phyloP scores from a whole-genome alignment of 2,113 vertebrate genomes.

The Alouatta palliata region DNA sequence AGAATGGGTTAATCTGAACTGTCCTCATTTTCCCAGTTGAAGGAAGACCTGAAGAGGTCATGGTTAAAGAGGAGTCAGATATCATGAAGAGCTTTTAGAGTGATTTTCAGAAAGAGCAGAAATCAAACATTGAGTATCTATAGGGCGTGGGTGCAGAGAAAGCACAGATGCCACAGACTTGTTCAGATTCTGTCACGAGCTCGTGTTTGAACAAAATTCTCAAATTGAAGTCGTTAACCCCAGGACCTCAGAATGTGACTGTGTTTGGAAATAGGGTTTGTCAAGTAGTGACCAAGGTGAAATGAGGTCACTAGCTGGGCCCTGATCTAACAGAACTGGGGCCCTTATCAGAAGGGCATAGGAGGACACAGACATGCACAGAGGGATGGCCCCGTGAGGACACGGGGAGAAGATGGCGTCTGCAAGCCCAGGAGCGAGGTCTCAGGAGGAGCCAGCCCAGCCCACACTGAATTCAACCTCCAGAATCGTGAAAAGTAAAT shows the following conservation, averaged over 20 bases:
- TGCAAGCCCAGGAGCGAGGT: rapidly evolving
- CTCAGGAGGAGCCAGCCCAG: neutral
- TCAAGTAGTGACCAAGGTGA: neutral
- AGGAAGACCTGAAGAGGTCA: neutral
- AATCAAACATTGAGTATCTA: neutral
- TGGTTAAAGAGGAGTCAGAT: neutral
- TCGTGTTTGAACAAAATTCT: rapidly evolving
- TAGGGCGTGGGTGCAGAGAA: rapidly evolving
- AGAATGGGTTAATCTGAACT: rapidly evolving
- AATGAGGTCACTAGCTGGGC: neutral
- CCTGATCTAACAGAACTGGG: rapidly evolving
- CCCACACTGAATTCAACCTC: neutral
- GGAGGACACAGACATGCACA: no score
- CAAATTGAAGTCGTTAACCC: neutral
- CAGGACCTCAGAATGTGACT: neutral
- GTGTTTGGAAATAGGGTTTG: neutral
- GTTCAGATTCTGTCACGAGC: rapidly evolving
- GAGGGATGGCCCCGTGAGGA: rapidly evolving
- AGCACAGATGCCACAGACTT: rapidly evolving
- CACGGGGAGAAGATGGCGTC: rapidly evolving
- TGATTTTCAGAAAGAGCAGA: neutral
- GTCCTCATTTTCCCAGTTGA: neutral
- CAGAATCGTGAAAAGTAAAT: rapidly evolving
- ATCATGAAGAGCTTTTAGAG: no score
- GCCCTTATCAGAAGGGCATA: neutral